Conservation (phyloP, 2,797 vertebrate species). For the Nyctalus aviator region DNA sequence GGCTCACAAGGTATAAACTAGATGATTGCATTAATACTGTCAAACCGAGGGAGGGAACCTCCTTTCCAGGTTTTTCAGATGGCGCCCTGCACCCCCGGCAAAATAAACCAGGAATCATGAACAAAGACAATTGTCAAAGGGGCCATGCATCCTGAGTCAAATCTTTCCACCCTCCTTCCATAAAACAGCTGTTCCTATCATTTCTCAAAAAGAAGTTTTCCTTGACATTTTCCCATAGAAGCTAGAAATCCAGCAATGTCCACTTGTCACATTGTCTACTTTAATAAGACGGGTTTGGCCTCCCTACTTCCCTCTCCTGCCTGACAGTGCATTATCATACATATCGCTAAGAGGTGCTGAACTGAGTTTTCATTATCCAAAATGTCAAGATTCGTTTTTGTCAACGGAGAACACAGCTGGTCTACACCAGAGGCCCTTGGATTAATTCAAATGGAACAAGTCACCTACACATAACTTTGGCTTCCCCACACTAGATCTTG, state of each 20-base stretch:
- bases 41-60: constrained; percentile 69
- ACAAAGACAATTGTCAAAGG: constrained; percentile 58
- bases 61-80: not conserved
- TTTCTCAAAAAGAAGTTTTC: constrained; percentile 27
- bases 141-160: not conserved
- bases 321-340: constrained; percentile 84
- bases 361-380: constrained; percentile 86
- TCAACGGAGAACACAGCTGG: constrained; percentile 83
- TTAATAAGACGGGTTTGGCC: constrained; percentile 68
- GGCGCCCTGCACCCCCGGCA: constrained; percentile 38
- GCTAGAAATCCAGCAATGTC: not conserved
- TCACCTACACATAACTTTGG: constrained; percentile 84
- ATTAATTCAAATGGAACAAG: constrained; percentile 87
- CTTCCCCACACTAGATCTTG: constrained; percentile 79
- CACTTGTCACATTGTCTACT: constrained; percentile 78
- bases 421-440: constrained; percentile 76
- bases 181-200: not conserved
- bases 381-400: constrained; percentile 84
- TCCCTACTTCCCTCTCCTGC: constrained; percentile 49
- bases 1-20: constrained; percentile 83
- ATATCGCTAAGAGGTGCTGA: constrained; percentile 83
- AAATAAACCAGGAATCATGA: constrained; percentile 44
- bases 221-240: constrained; percentile 48
- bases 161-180: not conserved
- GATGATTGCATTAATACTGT: constrained; percentile 79